phyloP scores from a whole-genome alignment of 1,140 invertebrate genomes.

The Drosophila nasuta region DNA sequence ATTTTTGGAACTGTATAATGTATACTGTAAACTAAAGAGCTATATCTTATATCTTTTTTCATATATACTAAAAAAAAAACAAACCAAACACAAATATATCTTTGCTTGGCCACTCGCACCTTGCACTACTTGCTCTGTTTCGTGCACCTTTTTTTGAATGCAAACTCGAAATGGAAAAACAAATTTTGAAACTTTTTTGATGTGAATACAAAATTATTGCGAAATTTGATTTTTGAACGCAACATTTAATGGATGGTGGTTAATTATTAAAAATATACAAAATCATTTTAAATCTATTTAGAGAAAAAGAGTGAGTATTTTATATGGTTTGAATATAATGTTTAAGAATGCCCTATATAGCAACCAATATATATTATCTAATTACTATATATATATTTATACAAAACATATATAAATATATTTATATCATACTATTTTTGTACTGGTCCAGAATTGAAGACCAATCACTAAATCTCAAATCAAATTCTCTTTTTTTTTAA shows the following conservation, averaged over 20 bases:
- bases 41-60: constrained; percentile 83
- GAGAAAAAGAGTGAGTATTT: constrained; percentile 84
- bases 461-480: constrained; percentile 58
- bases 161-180: constrained; percentile 78
- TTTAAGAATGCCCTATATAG: constrained; percentile 75
- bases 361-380: constrained; percentile 41
- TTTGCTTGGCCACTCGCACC: constrained; percentile 83
- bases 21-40: constrained; percentile 79
- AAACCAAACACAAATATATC: constrained; percentile 67
- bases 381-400: constrained; percentile 24
- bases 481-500: constrained; percentile 71
- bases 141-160: constrained; percentile 82
- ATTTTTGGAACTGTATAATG: constrained; percentile 72
- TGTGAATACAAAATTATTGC: constrained; percentile 81
- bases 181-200: constrained; percentile 81
- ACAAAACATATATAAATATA: constrained; percentile 15
- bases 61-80: constrained; percentile 71
- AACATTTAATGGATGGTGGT: constrained; percentile 83
- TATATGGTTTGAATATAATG: constrained; percentile 76
- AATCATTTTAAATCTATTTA: constrained; percentile 78
- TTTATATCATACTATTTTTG: constrained; percentile 44
- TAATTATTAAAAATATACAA: constrained; percentile 63
- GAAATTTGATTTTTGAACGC: constrained; percentile 84
- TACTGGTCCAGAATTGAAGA: constrained; percentile 52
- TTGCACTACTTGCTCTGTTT: constrained; percentile 83